Base-by-base conservation (phyloP, 2,113 vertebrate genomes). In the Mystacornis crossleyi region DNA sequence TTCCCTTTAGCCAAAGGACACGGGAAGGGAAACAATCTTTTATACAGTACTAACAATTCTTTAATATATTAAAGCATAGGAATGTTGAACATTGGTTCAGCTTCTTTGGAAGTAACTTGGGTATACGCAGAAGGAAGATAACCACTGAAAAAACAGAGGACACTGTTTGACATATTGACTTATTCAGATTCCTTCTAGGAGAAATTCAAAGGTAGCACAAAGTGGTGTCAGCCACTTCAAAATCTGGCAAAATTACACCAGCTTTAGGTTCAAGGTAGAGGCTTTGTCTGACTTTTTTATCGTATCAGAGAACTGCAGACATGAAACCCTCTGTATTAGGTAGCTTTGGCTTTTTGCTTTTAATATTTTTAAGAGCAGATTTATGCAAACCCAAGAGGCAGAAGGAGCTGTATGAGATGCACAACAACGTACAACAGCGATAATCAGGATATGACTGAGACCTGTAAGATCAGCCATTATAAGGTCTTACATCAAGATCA, bases 341-440 rank as follows among this genome's bases (percentile, higher is more conserved):
- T 15, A 25, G 29, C 43, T 72, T 53, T 2, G 2, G 7, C 5
- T 45, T 40, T 40, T 48, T 61, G 16, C 8, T 42, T 79, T 69
- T 25, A n/a, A 8, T 3, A 26, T 31, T 43, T 71, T 34, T 33
- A 45, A 71, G 33, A 62, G 18, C 18, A 70, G 18, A 43, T 40
- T 9, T 42, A 33, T 1, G 5, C 36, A 57, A 61, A 66, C 38
- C 33, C 55, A 53, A 60, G 19, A 81, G 31, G 24, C 11, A 1
- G 45, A 40, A 61, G 12, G 20, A 90, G 31, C 34, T 2, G 1
- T 5, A 5, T 0, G 14, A 73, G 20, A 66, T 12, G 21, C 25
- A 29, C 26, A 90, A 18, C 6, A 53, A 17, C 3, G 0, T 13
- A 25, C 2, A 0, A 24, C 24, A 57, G 9, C 10, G 11, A 73